These are phyloP conservation scores for Drosophila tani DNA, from an alignment of 1,140 invertebrate genomes.

Conservation along the genomic window DNA sequence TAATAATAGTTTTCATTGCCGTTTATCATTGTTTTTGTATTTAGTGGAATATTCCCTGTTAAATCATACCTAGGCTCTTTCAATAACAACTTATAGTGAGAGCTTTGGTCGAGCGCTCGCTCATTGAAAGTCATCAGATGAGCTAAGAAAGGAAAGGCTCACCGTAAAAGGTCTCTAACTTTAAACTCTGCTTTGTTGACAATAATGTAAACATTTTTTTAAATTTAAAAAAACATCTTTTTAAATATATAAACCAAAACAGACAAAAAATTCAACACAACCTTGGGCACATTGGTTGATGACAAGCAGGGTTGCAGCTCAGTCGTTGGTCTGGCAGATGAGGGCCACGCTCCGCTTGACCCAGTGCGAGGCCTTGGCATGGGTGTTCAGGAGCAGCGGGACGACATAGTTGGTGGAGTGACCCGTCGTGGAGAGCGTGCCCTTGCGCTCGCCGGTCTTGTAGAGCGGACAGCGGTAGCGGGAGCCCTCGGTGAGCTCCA, in stretches of 20 bases:
- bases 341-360: constrained; percentile 94
- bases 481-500: constrained; percentile 86
- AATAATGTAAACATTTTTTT: too few species aligned
- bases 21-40: too few species aligned
- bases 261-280: too few species aligned
- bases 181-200: too few species aligned
- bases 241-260: not conserved
- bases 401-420: constrained; percentile 97
- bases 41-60: too few species aligned
- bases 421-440: constrained; percentile 94
- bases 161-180: too few species aligned
- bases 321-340: constrained; percentile 90
- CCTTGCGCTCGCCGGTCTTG: constrained; percentile 94
- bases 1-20: too few species aligned
- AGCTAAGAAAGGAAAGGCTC: too few species aligned
- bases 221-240: not conserved
- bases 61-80: too few species aligned
- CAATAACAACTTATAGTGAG: too few species aligned
- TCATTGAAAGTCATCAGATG: too few species aligned
- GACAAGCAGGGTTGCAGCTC: not conserved
- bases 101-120: too few species aligned
- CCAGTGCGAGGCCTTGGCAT: constrained; percentile 91
- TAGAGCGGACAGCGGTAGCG: constrained; percentile 94
- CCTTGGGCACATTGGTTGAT: not conserved
- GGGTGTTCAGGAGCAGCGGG: constrained; percentile 90